Evolutionary conservation across 1,140 invertebrate species (phyloP), one percentile per base, ranked within the genome.

Genomic region (Eriosoma lanigerum): DNA sequence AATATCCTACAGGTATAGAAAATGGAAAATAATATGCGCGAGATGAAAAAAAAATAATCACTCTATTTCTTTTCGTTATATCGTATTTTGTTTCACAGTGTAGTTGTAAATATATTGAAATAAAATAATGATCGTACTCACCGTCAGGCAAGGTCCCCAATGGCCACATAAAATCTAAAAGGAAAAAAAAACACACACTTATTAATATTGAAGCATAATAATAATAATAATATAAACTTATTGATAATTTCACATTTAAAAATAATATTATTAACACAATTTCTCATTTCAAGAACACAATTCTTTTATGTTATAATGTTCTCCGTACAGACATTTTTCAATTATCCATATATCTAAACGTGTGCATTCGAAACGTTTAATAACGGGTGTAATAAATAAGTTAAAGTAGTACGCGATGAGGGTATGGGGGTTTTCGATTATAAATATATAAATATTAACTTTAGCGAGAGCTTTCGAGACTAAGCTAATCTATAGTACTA

Each of bases 161-260:
- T 88, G 94, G 95, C 95, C 95, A 96, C 93, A 96, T 96, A 91
- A 96, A 95, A 94, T 96, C 94, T 96, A 93, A 92, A 93, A 90
- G 89, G 90, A 89, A 90, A 90, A 92, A 89, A 88, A 89, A 86
- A 83, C 83, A 82, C 17, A 48, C 78, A 26, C n/a, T 46, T 19
- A 78, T 78, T 75, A 75, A 24, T 75, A 58, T 38, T n/a, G n/a
- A n/a, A n/a, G n/a, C 26, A 6, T 48, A 38, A 32, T 29, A 72
- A 1, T 50, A 72, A 52, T 48, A 68, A 48, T 17, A 1, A n/a
- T n/a, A n/a, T n/a, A n/a, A n/a, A 17, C 26, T 52, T 50, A 50
- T 72, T 13, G n/a, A n/a, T n/a, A 3, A 50, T 50, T 52, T 72
- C 29, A 72, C 48, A 52, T 52, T 19, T 29, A 29, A 72, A 12